Evolutionary conservation across 1,140 invertebrate species (phyloP).

Genomic region (Drosophila sucinea): DNA sequence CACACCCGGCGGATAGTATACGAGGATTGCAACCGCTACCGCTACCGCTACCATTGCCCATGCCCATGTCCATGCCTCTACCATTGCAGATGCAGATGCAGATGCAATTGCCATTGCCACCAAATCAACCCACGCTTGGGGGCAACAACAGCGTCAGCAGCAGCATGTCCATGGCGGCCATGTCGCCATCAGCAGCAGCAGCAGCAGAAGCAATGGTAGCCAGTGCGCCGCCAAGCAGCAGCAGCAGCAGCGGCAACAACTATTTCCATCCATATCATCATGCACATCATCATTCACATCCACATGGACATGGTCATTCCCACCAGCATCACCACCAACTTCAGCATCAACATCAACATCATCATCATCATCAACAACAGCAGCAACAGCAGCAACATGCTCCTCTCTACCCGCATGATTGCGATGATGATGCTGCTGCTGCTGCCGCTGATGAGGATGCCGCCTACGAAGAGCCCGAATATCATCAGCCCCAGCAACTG

Average conservation of each 20-base stretch:
- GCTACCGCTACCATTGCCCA: slow-evolving; percentile 39
- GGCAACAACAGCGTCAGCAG: slow-evolving; percentile 29
- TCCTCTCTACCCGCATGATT: slow-evolving; percentile 64
- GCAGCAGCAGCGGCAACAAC: slow-evolving; percentile 33
- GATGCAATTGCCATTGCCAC: slow-evolving; percentile 38
- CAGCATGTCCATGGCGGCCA: slow-evolving; percentile 41
- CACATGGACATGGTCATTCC: slow-evolving; percentile 17
- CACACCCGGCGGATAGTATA: slow-evolving; percentile 80
- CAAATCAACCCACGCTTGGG: slow-evolving; percentile 42
- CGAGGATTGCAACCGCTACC: slow-evolving; percentile 69
- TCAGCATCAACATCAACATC: slow-evolving; percentile 34
- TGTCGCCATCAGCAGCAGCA: slow-evolving; percentile 38
- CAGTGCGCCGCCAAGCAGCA: slow-evolving; percentile 24
- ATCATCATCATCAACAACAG: slow-evolving; percentile 35
- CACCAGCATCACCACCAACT: slow-evolving; percentile 16
- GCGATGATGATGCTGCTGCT: slow-evolving; percentile 52
- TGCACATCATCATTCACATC: slow-evolving; percentile 43
- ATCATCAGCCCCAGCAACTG: slow-evolving; percentile 74
- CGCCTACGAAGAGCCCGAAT: slow-evolving; percentile 75
- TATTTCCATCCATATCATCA: slow-evolving; percentile 71
- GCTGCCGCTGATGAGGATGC: slow-evolving; percentile 53
- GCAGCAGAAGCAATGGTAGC: slow-evolving; percentile 38
- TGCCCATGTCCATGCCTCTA: slow-evolving; percentile 47
- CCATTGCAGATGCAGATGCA: slow-evolving; percentile 45
- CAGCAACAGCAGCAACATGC: slow-evolving; percentile 36